Conservation (phyloP, 2,113 vertebrate genomes). For the Eira barbara region DNA sequence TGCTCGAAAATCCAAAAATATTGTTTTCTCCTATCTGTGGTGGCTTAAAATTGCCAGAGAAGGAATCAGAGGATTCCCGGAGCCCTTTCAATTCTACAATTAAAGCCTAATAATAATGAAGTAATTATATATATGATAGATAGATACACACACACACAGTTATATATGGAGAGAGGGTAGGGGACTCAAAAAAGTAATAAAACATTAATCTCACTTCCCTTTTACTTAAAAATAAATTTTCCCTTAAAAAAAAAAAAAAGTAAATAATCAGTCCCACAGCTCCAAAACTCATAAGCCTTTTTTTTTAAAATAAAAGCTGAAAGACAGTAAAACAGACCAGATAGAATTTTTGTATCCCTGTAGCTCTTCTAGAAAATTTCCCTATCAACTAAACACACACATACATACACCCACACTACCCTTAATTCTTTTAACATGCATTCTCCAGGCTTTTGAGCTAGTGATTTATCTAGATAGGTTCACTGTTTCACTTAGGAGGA, state of each 20-base stretch:
- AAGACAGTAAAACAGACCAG: not conserved
- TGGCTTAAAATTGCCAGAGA: not conserved
- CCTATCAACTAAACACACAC: constrained; percentile 13
- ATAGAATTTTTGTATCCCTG: constrained; percentile 21
- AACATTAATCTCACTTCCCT: not conserved
- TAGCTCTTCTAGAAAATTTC: constrained; percentile 47
- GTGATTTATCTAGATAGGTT: constrained; percentile 70
- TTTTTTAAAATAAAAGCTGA: not conserved
- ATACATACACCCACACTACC: not conserved
- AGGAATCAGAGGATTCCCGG: not conserved
- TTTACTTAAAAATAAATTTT: not conserved
- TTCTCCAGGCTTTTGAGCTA: constrained; percentile 21
- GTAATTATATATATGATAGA: not conserved
- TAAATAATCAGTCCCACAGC: not conserved
- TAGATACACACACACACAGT: too few relatives aligned
- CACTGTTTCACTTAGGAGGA: constrained; percentile 60
- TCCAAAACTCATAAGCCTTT: not conserved
- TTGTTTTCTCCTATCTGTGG: not conserved
- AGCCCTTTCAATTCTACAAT: not conserved
- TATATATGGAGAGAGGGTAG: not conserved
- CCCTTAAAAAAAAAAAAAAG: not conserved
- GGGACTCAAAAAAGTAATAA: not conserved
- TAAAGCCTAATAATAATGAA: constrained; percentile 22
- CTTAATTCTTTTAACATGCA: constrained; percentile 60
- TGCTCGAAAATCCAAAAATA: not conserved